Evolutionary conservation across 2,888 invertebrate species (phyloP), one percentile per base, ranked within the genome.

Genomic region (Drosophila phalerata): DNA sequence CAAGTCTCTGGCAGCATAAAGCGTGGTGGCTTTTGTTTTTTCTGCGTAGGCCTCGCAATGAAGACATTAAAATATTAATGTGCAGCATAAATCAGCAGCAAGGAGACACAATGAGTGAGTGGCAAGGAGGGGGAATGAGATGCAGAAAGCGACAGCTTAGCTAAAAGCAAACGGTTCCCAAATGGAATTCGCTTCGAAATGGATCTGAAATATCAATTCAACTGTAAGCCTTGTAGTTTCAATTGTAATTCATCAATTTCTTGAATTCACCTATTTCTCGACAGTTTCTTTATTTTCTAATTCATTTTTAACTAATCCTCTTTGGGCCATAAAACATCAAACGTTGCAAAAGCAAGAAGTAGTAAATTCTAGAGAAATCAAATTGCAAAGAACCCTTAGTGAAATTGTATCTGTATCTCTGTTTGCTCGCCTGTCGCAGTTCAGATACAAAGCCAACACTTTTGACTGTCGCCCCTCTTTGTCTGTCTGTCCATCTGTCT

Each of bases 61-160:
- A 85, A 86, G 86, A 87, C 89, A 87, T 87, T 87, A 85, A 89
- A 89, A 89, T 89, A 89, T 87, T 87, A 87, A 82, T 87, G 88
- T 77, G 69, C 70, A 70, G 78, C 76, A 89, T 87, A 89, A 89
- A 87, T 87, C 89, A 85, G 78, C 52, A 63, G 38, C 37, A 17
- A n/a, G 49, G 15, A 15, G 22, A 13, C 38, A 30, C 17, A 45
- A 19, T 17, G 42, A 38, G 11, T 17, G 3, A 17, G 22, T n/a
- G 37, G n/a, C 2, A n/a, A 37, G n/a, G n/a, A 6, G n/a, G 9
- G 11, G 9, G 13, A 10, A 11, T 30, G 28, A 34, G 17, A 4
- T 45, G 49, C 51, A 61, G 28, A 22, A 28, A 17, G 34, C 40
- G 40, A 9, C 17, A 34, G 42, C 42, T 28, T 17, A 64, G 62